Evolutionary conservation across 2,113 vertebrate genomes (phyloP).

Genomic region (Catharus bicknelli): DNA sequence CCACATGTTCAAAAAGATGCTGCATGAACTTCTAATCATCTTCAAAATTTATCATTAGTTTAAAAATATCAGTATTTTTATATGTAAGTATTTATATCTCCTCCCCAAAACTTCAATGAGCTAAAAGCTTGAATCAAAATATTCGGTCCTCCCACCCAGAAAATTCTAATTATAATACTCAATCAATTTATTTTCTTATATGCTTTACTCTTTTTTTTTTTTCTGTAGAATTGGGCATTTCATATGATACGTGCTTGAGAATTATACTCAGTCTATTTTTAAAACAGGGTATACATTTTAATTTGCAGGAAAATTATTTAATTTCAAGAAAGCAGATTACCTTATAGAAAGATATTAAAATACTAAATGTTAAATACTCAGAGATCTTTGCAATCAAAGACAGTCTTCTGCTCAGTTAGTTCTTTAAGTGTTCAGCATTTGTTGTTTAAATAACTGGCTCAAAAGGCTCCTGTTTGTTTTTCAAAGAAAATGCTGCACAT

Average conservation of each 20-base stretch:
- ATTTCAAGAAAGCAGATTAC: neutral
- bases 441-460: conserved; percentile 34
- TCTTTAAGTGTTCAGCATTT: conserved; percentile 23
- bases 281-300: conserved; percentile 45
- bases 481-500: conserved; percentile 46
- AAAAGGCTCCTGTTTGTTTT: conserved; percentile 59
- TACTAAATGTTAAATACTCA: neutral
- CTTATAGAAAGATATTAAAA: conserved; percentile 16
- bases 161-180: neutral
- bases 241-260: neutral
- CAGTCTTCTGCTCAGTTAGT: neutral
- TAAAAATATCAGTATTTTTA: neutral
- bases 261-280: neutral
- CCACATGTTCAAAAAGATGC: neutral
- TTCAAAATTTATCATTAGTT: neutral
- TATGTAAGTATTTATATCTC: neutral
- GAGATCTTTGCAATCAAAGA: conserved; percentile 24
- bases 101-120: neutral
- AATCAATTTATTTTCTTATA: neutral
- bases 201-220: neutral
- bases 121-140: neutral
- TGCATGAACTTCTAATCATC: neutral
- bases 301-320: conserved; percentile 20
- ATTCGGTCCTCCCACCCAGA: neutral
- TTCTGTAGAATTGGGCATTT: neutral